Evolutionary conservation across 2,113 vertebrate species (phyloP).

Genomic region (Vireo altiloquus): DNA sequence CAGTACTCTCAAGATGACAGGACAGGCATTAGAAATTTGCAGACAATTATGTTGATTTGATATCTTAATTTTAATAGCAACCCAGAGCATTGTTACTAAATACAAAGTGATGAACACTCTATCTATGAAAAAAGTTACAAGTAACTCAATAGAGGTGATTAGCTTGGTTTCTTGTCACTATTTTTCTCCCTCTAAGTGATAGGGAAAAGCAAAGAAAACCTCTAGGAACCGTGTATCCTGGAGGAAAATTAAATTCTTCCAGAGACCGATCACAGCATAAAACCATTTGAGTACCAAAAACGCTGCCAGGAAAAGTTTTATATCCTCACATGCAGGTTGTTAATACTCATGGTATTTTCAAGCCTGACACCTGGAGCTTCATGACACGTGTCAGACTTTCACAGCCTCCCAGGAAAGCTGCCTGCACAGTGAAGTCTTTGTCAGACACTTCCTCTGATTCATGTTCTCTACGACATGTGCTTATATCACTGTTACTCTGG

Average conservation of each 20-base stretch:
- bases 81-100: background rate
- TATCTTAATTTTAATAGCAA: background rate
- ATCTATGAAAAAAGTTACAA: background rate
- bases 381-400: background rate
- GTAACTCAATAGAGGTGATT: background rate
- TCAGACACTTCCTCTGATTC: conserved; percentile 44
- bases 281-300: background rate
- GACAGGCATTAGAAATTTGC: background rate
- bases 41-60: background rate
- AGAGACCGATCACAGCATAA: background rate
- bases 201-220: background rate
- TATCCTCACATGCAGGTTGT: background rate
- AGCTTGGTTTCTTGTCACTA: background rate
- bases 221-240: background rate
- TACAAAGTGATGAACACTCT: background rate
- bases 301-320: background rate
- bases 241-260: conserved; percentile 24
- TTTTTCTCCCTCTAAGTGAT: background rate
- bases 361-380: background rate
- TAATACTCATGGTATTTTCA: conserved; percentile 18
- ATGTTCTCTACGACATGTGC: background rate
- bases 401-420: conserved; percentile 4
- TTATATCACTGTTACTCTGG: conserved; percentile 34
- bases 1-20: background rate
- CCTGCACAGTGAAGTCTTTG: conserved; percentile 23